These are phyloP conservation scores for Ascidia mentula DNA, from an alignment of 23 tunicate genomes.

Conservation along the genomic window DNA sequence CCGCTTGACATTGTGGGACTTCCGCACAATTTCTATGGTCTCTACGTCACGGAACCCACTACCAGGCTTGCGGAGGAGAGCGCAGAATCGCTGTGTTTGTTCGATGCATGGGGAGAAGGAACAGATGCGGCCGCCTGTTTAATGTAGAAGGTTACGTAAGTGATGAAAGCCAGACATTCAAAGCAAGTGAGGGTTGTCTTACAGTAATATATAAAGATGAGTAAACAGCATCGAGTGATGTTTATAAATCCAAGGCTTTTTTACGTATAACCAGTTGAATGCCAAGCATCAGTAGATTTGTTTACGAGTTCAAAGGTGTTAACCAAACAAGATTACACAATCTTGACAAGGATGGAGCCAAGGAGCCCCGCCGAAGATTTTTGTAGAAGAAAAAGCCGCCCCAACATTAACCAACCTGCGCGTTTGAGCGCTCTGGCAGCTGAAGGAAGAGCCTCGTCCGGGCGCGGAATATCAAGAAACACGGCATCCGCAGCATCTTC, in stretches of 20 bases:
- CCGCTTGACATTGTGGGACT: slow-evolving; percentile 69
- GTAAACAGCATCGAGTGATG: too few species aligned
- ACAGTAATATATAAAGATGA: too few species aligned
- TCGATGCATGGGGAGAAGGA: slow-evolving; percentile 97
- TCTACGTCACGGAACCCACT: slow-evolving; percentile 75
- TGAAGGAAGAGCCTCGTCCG: slow-evolving; percentile 55
- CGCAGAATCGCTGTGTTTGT: slow-evolving; percentile 84
- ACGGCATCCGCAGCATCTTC: slow-evolving; percentile 91
- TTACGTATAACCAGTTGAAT: too few species aligned
- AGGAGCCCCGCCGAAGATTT: too few species aligned
- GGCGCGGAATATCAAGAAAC: slow-evolving; percentile 88
- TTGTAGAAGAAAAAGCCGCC: too few species aligned
- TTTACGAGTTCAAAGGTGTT: too few species aligned
- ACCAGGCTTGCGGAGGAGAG: slow-evolving; percentile 35
- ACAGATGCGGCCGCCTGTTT: slow-evolving; percentile 72
- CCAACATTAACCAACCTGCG: slow-evolving; percentile 37
- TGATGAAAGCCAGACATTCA: too few species aligned
- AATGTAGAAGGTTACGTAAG: neutral
- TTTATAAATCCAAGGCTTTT: too few species aligned
- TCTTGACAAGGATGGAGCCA: too few species aligned
- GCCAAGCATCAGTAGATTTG: too few species aligned
- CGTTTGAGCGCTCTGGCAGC: slow-evolving; percentile 77
- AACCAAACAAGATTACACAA: too few species aligned
- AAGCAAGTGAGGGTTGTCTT: too few species aligned
- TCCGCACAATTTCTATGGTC: slow-evolving; percentile 67